phyloP scores from a whole-genome alignment of 2,797 vertebrate species.

The Hirundo rustica region DNA sequence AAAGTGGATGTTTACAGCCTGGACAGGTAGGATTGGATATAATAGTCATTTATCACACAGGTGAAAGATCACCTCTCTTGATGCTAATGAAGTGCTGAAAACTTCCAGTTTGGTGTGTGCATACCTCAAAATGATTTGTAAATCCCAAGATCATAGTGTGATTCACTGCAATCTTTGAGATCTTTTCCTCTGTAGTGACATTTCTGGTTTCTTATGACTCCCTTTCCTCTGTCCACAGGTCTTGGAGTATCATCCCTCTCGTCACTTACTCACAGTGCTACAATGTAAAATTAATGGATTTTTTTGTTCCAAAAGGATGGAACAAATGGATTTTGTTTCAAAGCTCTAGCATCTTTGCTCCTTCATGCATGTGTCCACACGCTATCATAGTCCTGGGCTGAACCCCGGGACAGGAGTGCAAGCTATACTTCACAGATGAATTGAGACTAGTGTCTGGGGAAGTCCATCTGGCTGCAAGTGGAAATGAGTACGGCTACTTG shows the following conservation, averaged over 20 bases:
- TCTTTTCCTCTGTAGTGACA: not conserved
- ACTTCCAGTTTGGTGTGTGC: not conserved
- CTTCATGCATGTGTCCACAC: not conserved
- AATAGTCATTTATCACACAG: not conserved
- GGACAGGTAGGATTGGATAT: not conserved
- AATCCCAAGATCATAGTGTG: not conserved
- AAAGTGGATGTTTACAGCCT: not conserved
- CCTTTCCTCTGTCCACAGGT: not conserved
- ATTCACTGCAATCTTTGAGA: not conserved
- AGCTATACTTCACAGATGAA: not conserved
- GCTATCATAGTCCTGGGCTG: not conserved
- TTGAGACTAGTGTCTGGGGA: not conserved
- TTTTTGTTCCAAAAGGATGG: not conserved
- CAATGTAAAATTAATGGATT: not conserved
- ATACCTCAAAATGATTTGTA: not conserved
- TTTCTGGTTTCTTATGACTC: not conserved
- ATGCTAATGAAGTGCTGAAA: not conserved
- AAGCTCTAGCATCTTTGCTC: not conserved
- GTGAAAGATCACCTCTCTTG: not conserved
- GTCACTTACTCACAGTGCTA: not conserved
- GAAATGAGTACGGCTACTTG: not conserved
- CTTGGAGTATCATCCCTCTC: not conserved
- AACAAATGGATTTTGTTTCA: slow-evolving; percentile 2
- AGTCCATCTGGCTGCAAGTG: not conserved
- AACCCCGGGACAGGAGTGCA: not conserved